A percentile compares a stretch with the other conserved stretches of the same genome.
Conservation (phyloP, 2,888 invertebrate species). For the Orthosia gothica region DNA sequence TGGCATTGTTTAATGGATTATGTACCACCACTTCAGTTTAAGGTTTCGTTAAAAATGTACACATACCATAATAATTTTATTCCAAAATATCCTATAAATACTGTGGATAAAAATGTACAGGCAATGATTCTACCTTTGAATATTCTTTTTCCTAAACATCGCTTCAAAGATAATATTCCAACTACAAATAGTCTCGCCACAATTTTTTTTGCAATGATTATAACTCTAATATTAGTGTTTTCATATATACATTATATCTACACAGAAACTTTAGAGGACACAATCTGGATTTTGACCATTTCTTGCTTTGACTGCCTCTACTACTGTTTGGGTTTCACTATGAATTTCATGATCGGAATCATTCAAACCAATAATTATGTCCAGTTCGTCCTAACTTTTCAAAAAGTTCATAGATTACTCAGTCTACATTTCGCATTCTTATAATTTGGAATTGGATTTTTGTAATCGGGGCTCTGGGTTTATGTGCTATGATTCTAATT, state of each 20-base stretch:
- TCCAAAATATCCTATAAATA: background rate
- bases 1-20: background rate
- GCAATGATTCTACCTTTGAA: constrained; percentile 29
- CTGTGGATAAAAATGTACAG: constrained; percentile 40
- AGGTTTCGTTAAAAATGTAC: background rate
- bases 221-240: too few species aligned
- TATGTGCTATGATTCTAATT: background rate
- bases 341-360: too few species aligned
- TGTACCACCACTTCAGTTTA: background rate
- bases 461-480: background rate
- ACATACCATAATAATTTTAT: background rate
- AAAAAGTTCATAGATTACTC: too few species aligned
- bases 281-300: too few species aligned
- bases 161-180: background rate
- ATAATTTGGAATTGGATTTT: constrained; percentile 35
- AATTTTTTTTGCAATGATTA: background rate
- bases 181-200: background rate
- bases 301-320: too few species aligned
- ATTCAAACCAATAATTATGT: background rate
- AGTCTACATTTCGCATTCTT: background rate
- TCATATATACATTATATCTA: background rate
- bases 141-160: background rate
- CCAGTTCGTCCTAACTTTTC: too few species aligned
- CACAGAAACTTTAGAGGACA: background rate
- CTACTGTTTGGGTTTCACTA: too few species aligned